Base-by-base conservation (phyloP, 1,140 invertebrate species). In the Drosophila ananassae region DNA sequence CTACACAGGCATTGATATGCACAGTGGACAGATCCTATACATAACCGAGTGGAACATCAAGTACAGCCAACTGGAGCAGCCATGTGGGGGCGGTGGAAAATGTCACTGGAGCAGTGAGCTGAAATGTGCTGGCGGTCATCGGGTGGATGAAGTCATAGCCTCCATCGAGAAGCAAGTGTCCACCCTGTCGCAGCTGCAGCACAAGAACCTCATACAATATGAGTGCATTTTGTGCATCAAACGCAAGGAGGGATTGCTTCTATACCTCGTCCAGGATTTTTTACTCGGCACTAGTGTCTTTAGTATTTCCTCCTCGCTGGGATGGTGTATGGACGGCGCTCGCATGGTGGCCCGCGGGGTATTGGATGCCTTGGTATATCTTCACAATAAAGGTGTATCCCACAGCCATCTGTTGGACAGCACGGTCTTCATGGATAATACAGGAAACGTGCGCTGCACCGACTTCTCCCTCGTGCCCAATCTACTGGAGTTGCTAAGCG, bases 301-400 rank as follows among this genome's bases (percentile, higher is more conserved):
- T 37, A 90, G 79, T 55, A 91, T 92, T 39, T 83, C 89, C 2
- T 77, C 79, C 0, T 77, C 82, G 1, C 39, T 92, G 13, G 91
- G 91, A n/a, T 92, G 91, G 91, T 91, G 91, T 60, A 77, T 90
- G 67, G 90, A 92, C 44, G 90, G 91, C 1, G 85, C 81, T 12
- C 73, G 91, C 8, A 89, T 85, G 74, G 94, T 96, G 66, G 93
- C 95, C 1, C 92, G 90, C 6, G 95, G 95, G 47, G 93, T 97
- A 21, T 87, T 97, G 1, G 93, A 94, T 50, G 95, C 95, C 2
- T 77, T 97, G 5, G 92, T 94, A 13, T 96, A 95, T 89, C 92
- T 97, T 10, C 96, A 97, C 82, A 92, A 94, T 47, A 96, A 97
- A 83, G 95, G 95, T 77, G 94, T 97, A 7, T 95, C 96, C 1